These are phyloP conservation scores for Drosophila cognata DNA, from an alignment of 2,888 invertebrate genomes.

Conservation along the genomic window DNA sequence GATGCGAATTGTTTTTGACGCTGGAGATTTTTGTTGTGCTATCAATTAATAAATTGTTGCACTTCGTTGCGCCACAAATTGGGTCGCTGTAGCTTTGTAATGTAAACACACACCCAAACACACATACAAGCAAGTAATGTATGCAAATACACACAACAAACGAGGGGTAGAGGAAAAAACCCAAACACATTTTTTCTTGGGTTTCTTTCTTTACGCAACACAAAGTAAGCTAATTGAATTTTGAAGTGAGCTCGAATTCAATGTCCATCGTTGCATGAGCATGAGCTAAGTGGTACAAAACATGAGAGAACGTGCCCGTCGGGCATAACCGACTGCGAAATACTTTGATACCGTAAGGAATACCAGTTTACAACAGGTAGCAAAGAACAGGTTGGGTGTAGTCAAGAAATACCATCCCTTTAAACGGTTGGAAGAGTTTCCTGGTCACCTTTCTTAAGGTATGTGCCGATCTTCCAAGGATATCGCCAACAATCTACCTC, in stretches of 20 bases:
- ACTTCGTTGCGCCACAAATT: constrained; percentile 28
- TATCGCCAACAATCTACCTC: no score
- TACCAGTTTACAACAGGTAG: no score
- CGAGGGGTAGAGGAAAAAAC: constrained; percentile 1
- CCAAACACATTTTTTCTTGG: constrained; percentile 51
- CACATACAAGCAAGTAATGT: constrained; percentile 38
- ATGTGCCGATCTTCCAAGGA: no score
- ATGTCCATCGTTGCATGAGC: constrained; percentile 10
- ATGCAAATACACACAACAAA: constrained; percentile 59
- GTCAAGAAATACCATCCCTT: no score
- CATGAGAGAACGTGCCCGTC: background rate
- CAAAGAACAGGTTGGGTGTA: no score
- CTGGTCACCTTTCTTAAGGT: no score
- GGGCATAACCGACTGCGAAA: background rate
- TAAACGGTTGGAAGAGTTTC: no score
- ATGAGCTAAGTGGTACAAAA: constrained; percentile 17
- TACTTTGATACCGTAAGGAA: background rate
- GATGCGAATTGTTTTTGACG: constrained; percentile 37
- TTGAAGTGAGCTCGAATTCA: constrained; percentile 45
- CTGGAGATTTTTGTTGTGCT: constrained; percentile 34
- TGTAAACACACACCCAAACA: constrained; percentile 4
- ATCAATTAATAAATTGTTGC: constrained; percentile 60
- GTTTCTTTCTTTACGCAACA: constrained; percentile 30
- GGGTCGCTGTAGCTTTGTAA: constrained; percentile 55
- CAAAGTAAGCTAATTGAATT: constrained; percentile 62